A percentile compares a stretch with the other conserved stretches of the same genome.
Conservation (phyloP, 2,797 vertebrate genomes). For the Xyrichtys novacula region DNA sequence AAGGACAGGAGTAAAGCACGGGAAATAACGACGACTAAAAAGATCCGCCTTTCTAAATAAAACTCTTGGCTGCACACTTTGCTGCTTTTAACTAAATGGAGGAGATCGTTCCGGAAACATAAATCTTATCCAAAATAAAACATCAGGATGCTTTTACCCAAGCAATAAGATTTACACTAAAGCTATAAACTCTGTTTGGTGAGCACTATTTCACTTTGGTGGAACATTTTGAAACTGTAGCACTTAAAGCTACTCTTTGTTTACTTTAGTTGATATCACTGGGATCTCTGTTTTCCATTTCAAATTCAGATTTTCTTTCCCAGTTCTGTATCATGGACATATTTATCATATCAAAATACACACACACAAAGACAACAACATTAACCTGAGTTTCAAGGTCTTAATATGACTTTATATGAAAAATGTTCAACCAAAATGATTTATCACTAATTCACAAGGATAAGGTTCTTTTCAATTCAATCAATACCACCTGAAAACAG, state of each 20-base stretch:
- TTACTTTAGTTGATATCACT: neutral
- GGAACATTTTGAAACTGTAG: constrained; percentile 19
- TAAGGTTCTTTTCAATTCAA: constrained; percentile 62
- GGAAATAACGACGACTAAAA: constrained; percentile 36
- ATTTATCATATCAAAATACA: no score
- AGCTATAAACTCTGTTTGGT: constrained; percentile 16
- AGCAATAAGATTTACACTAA: constrained; percentile 8
- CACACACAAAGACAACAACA: no score
- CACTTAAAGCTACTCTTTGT: neutral
- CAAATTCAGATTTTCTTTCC: neutral
- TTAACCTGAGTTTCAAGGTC: no score
- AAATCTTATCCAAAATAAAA: constrained; percentile 16
- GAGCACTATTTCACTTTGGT: constrained; percentile 65
- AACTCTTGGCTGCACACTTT: constrained; percentile 12
- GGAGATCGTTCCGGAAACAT: constrained; percentile 4
- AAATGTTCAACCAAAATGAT: constrained; percentile 60
- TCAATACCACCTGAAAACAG: constrained; percentile 29
- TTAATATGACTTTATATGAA: no score
- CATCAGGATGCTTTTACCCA: constrained; percentile 17
- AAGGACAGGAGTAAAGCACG: constrained; percentile 9
- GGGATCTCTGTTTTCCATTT: no score
- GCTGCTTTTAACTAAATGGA: constrained; percentile 23
- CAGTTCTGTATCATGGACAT: no score
- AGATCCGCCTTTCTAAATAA: constrained; percentile 25
- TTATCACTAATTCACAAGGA: constrained; percentile 32